phyloP scores from a whole-genome alignment of 2,797 vertebrate genomes.

The Onychomys leucogaster region DNA sequence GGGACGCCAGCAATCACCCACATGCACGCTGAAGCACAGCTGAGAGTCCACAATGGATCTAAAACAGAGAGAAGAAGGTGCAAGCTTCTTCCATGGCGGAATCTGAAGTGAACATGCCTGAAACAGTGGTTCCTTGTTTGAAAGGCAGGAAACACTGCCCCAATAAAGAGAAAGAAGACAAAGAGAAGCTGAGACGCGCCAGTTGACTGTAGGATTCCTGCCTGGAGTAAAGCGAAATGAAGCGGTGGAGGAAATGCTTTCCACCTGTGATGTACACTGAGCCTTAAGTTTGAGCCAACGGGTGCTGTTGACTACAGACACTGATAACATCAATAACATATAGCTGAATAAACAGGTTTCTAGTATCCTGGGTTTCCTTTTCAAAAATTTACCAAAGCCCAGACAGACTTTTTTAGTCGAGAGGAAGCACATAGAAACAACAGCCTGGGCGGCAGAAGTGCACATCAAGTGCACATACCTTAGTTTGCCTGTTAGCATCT shows the following conservation, averaged over 20 bases:
- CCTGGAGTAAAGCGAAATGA: neutral
- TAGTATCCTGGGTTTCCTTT: neutral
- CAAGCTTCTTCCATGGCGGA: neutral
- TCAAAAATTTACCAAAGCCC: slow-evolving; percentile 7
- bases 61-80: neutral
- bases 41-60: neutral
- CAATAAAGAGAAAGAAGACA: neutral
- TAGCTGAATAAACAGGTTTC: neutral
- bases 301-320: neutral
- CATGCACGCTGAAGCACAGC: neutral
- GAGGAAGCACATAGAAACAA: neutral
- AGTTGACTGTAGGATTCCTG: neutral
- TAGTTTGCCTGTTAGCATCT: neutral
- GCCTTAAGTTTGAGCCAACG: neutral
- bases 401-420: neutral
- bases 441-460: neutral
- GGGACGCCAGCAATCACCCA: neutral
- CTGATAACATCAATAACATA: neutral
- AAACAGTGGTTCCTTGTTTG: neutral
- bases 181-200: neutral
- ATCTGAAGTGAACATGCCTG: neutral
- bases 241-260: neutral
- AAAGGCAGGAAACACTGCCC: neutral
- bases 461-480: neutral
- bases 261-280: neutral